Base-by-base conservation (phyloP, 2,888 invertebrate genomes). In the Nomada fabriciana region DNA sequence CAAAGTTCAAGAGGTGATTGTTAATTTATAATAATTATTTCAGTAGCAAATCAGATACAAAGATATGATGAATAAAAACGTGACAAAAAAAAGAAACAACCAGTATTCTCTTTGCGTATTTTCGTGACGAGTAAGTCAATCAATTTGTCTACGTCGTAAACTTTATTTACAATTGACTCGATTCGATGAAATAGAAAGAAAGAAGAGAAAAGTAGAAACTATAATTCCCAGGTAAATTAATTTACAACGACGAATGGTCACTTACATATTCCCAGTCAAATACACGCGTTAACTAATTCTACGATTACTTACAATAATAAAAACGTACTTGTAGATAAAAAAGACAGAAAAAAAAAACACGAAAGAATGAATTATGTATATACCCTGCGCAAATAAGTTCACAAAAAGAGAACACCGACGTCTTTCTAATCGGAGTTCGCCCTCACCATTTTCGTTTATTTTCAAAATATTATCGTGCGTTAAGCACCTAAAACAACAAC, bases 21-120 rank as follows among this genome's bases (percentile, higher is more conserved):
- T 91, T 92, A 90, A 92, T 90, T 92, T 91, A 89, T 91, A 91
- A 91, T 90, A 90, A 90, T 88, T 88, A 89, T 89, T 89, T 86
- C 87, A 85, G 77, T 86, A 84, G 81, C 79, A 73, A 63, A 77
- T 72, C 84, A 84, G 80, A 87, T 69, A 74, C 75, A 71, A 83
- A 75, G 61, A 80, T 71, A 88, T 36, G 36, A 85, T 85, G 86
- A 88, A 86, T 83, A 88, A 86, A 88, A 70, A 53, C 81, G 73
- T 53, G 71, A 84, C 60, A 81, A 25, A 75, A 71, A 71, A 71
- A 73, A 82, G 57, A 81, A 25, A 75, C 65, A 71, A 52, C 15
- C 60, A 47, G 10, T 57, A 70, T 69, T 55, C 43, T 42, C 78
- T 76, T 73, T 76, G 67, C 59, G 70, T 64, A 67, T 76, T 65